Conservation (phyloP, 2,797 vertebrate genomes). For the Molossus alvarezi region DNA sequence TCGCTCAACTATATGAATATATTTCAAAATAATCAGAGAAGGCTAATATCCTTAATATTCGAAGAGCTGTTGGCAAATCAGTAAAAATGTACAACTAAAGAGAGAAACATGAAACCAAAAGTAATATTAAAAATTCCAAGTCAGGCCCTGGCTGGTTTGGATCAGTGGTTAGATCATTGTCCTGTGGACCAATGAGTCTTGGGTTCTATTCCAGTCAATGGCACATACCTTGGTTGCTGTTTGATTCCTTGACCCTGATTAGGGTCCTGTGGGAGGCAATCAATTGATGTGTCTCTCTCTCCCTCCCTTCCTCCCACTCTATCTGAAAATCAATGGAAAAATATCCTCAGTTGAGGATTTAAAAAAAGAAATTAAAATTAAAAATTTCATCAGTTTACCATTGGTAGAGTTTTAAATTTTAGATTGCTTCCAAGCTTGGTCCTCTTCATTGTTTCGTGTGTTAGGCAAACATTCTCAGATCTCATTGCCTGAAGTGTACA, state of each 20-base stretch:
- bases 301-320: too few species aligned
- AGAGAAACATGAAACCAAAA: neutral
- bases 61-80: neutral
- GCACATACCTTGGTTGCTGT: too few species aligned
- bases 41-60: neutral
- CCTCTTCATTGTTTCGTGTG: neutral
- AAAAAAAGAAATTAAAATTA: neutral
- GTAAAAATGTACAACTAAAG: neutral
- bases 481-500: neutral
- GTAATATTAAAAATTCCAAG: conserved; percentile 33
- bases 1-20: neutral
- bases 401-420: conserved; percentile 36
- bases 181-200: too few species aligned
- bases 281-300: too few species aligned
- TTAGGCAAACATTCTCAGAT: neutral
- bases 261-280: too few species aligned
- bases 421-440: neutral
- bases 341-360: too few species aligned
- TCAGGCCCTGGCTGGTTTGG: too few species aligned
- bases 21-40: conserved; percentile 32
- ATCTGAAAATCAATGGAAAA: too few species aligned
- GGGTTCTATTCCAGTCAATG: too few species aligned
- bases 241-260: too few species aligned
- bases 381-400: conserved; percentile 6
- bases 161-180: too few species aligned